Conservation (phyloP, 2,797 vertebrate species). For the Chloroceryle amazona region DNA sequence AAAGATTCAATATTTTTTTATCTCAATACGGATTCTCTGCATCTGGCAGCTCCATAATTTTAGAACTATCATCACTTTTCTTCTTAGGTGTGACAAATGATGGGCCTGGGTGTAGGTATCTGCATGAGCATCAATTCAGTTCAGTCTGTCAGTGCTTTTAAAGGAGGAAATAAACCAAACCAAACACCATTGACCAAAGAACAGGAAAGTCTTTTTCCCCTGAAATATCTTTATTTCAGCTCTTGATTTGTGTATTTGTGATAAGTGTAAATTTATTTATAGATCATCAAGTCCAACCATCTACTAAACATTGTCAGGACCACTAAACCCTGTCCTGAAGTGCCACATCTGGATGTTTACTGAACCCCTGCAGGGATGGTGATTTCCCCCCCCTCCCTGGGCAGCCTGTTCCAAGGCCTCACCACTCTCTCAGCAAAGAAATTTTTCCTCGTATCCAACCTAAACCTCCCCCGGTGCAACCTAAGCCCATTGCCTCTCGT, state of each 20-base stretch:
- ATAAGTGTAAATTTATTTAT: background rate
- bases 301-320: no score
- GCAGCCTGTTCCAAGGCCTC: no score
- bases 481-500: no score
- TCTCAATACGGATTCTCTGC: background rate
- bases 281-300: no score
- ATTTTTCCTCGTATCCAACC: no score
- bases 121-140: background rate
- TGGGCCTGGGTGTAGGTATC: background rate
- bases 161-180: background rate
- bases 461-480: no score
- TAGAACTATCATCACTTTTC: background rate
- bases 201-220: background rate
- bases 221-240: background rate
- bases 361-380: no score
- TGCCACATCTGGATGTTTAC: no score
- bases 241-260: background rate
- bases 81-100: background rate
- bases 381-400: no score
- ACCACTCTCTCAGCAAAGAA: no score
- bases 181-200: background rate
- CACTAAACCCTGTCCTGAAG: no score
- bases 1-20: background rate
- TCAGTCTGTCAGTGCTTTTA: background rate
- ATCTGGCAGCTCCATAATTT: background rate